Percentiles rank a stretch among this genome's conserved stretches.
Evolutionary conservation across 2,797 vertebrate genomes (phyloP).

Genomic region (Myiothlypis chrysogaster): DNA sequence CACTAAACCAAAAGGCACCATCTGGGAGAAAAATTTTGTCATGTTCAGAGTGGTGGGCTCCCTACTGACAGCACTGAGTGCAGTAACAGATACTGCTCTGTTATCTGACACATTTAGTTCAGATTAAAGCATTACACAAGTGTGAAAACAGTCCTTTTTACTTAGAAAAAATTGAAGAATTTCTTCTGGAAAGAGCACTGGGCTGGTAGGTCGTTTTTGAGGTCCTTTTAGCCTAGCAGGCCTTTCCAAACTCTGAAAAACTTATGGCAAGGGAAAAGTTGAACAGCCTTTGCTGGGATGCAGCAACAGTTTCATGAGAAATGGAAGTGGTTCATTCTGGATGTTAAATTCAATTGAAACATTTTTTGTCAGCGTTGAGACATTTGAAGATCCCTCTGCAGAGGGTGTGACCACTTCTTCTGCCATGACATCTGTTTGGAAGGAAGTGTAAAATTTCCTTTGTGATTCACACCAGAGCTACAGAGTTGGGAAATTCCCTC

Average conservation of each 20-base stretch:
- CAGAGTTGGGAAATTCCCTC: constrained; percentile 7
- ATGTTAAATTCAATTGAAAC: constrained; percentile 29
- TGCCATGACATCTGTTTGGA: constrained; percentile 65
- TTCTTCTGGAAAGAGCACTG: not conserved
- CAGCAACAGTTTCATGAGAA: not conserved
- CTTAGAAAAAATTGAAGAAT: not conserved
- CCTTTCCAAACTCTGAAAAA: not conserved
- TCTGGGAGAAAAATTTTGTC: not conserved
- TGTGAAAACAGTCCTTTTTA: not conserved
- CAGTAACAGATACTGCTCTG: not conserved
- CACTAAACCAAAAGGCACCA: not conserved
- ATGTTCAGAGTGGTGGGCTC: not conserved
- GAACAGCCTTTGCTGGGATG: not conserved
- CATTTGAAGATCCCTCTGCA: constrained; percentile 55
- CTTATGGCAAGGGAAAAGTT: not conserved
- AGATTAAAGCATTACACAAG: not conserved
- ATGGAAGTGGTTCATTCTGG: not conserved
- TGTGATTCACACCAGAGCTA: constrained; percentile 35
- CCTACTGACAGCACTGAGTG: not conserved
- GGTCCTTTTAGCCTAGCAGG: not conserved
- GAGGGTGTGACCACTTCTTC: constrained; percentile 30
- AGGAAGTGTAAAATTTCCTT: constrained; percentile 26
- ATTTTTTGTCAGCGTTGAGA: constrained; percentile 44
- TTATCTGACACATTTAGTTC: not conserved
- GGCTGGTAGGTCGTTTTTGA: not conserved